phyloP scores from a whole-genome alignment of 1,140 invertebrate genomes.

The Campoletis sonorensis region DNA sequence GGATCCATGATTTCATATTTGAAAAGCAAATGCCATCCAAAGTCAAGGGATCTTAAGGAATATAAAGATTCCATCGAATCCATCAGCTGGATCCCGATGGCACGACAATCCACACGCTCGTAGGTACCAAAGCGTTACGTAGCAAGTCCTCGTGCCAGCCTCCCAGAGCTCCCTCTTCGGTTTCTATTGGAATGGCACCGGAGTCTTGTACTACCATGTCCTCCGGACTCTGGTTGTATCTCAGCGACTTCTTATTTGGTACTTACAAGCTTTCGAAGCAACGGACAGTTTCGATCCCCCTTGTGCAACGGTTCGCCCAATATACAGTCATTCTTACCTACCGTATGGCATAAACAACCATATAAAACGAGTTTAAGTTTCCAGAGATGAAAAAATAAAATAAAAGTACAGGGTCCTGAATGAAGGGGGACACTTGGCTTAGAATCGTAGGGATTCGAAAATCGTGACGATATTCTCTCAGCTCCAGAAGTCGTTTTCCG shows the following conservation, averaged over 20 bases:
- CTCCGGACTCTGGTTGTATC: neutral
- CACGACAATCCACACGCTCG: too few relatives aligned
- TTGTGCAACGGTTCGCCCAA: slow-evolving; percentile 13
- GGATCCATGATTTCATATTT: too few relatives aligned
- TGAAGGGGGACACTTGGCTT: neutral
- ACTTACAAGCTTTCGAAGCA: slow-evolving; percentile 19
- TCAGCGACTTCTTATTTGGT: slow-evolving; percentile 35
- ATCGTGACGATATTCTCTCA: slow-evolving; percentile 33
- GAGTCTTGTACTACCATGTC: slow-evolving; percentile 1
- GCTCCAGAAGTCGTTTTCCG: slow-evolving; percentile 33
- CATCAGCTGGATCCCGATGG: too few relatives aligned
- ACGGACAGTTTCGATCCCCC: slow-evolving; percentile 3
- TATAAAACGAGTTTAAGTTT: too few relatives aligned
- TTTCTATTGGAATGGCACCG: neutral
- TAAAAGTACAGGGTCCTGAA: too few relatives aligned
- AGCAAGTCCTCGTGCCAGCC: too few relatives aligned
- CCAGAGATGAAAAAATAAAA: neutral
- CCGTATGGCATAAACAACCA: neutral
- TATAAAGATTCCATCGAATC: too few relatives aligned
- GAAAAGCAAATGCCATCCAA: too few relatives aligned
- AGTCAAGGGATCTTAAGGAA: too few relatives aligned
- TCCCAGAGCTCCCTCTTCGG: too few relatives aligned
- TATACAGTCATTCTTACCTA: neutral
- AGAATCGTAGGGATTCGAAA: slow-evolving; percentile 14
- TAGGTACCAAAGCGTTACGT: too few relatives aligned